phyloP scores from a whole-genome alignment of 2,888 invertebrate species.

The Drosophila seclusa region DNA sequence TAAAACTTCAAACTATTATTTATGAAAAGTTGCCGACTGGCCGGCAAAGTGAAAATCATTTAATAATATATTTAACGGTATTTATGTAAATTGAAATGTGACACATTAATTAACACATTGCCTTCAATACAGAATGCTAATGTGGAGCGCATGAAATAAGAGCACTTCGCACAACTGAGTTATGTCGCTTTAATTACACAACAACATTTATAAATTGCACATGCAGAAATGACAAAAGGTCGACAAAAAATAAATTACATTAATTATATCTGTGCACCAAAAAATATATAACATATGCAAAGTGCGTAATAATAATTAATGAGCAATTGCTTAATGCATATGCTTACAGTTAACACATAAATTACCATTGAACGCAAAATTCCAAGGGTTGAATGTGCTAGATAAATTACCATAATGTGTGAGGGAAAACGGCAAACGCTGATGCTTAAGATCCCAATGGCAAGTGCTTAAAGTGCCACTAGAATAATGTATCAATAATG shows the following conservation, averaged over 20 bases:
- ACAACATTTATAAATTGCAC: slow-evolving; percentile 34
- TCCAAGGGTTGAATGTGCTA: slow-evolving; percentile 11
- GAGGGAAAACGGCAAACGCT: background rate
- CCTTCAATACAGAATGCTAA: slow-evolving; percentile 9
- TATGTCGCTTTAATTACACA: slow-evolving; percentile 62
- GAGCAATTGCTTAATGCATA: slow-evolving; percentile 42
- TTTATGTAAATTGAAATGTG: slow-evolving; percentile 22
- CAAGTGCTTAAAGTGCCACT: slow-evolving; percentile 48
- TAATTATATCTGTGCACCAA: slow-evolving; percentile 43
- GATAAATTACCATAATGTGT: slow-evolving; percentile 12
- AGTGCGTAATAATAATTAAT: slow-evolving; percentile 53
- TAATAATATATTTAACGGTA: slow-evolving; percentile 8
- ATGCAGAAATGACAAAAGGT: background rate
- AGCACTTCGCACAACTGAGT: slow-evolving; percentile 54
- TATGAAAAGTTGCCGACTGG: background rate
- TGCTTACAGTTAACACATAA: slow-evolving; percentile 46
- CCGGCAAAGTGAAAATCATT: slow-evolving; percentile 1
- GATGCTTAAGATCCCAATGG: background rate
- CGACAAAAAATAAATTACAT: background rate
- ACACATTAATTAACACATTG: slow-evolving; percentile 59
- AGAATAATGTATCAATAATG: slow-evolving; percentile 70
- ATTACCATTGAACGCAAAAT: slow-evolving; percentile 23
- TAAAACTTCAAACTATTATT: background rate
- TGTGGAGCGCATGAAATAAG: background rate
- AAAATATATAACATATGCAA: slow-evolving; percentile 30